Base-by-base conservation (phyloP, 2,888 invertebrate genomes). In the Agonopterix alstromeriana region DNA sequence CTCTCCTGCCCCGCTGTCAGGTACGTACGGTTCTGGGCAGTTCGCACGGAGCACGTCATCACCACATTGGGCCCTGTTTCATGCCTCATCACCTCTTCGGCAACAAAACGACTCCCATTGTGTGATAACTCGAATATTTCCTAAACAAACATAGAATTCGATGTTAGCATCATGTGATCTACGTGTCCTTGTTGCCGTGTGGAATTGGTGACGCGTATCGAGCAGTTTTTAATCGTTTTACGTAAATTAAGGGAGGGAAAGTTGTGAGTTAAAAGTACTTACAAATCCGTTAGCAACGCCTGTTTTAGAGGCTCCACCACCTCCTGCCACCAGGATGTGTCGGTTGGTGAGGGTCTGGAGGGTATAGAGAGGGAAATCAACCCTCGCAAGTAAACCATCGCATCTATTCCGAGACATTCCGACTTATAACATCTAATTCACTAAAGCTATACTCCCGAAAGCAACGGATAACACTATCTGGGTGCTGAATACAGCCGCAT, bases 211-310 rank as follows among this genome's bases (percentile, higher is more conserved):
- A 82, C 77, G 78, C 78, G 77, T 75, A 70, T 38, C 10, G 12
- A 12, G 10, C 35, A 49, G 47, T 57, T 53, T 54, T 52, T 10
- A 10, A 42, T 12, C 46, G 10, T 38, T 8, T n/a, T 38, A 17
- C 10, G 27, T 27, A 12, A 44, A 48, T 36, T 27, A 5, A 27
- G 1, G 1, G 27, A 27, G 27, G 27, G 27, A 27, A 27, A 14
- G 36, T 10, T n/a, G 11, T 10, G 3, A 45, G 38, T 45, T 36
- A 35, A 44, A 10, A 9, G 58, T 61, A 93, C 96, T 94, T 89
- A 97, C 98, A 89, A 99, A 97, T 77, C 97, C 97, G 91, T 99
- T 99, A 38, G 95, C 95, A 49, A 99, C 96, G 48, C 99, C 99
- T 43, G 98, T 98, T 81, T 98, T 98, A 10, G 98, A 94, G 38